Evolutionary conservation across 2,888 invertebrate species (phyloP).

Genomic region (Aquatica leii): DNA sequence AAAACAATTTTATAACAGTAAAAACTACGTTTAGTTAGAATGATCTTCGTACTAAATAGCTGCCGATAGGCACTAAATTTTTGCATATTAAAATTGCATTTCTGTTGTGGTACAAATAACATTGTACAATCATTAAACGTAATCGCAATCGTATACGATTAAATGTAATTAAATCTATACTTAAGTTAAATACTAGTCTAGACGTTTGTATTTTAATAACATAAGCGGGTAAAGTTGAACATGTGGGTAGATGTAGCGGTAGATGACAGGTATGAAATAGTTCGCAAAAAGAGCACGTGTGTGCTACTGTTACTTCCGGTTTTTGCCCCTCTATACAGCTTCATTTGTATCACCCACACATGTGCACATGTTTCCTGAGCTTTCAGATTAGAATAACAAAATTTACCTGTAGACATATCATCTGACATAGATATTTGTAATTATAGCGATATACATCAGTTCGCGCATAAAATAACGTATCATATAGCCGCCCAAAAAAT

Average conservation of each 20-base stretch:
- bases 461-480: too few relatives aligned
- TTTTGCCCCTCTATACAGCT: constrained; percentile 38
- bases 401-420: constrained; percentile 15
- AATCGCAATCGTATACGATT: too few relatives aligned
- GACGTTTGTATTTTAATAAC: not conserved
- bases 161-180: not conserved
- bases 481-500: too few relatives aligned
- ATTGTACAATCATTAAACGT: too few relatives aligned
- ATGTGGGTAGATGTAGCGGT: constrained; percentile 48
- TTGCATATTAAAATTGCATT: too few relatives aligned
- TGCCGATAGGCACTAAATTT: too few relatives aligned
- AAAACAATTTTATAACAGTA: too few relatives aligned
- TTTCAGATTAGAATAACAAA: constrained; percentile 19
- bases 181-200: constrained; percentile 4
- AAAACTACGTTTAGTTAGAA: too few relatives aligned
- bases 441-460: too few relatives aligned
- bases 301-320: constrained; percentile 48
- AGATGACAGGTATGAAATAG: constrained; percentile 54
- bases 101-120: too few relatives aligned
- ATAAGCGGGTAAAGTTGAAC: constrained; percentile 18
- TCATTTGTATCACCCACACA: constrained; percentile 32
- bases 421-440: not conserved
- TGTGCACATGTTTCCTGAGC: constrained; percentile 22
- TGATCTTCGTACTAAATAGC: too few relatives aligned
- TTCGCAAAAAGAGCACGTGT: constrained; percentile 53